Percentiles rank a stretch among this genome's conserved stretches.
These are phyloP conservation scores for Panulirus ornatus DNA, from an alignment of 1,140 invertebrate species.

Conservation along the genomic window DNA sequence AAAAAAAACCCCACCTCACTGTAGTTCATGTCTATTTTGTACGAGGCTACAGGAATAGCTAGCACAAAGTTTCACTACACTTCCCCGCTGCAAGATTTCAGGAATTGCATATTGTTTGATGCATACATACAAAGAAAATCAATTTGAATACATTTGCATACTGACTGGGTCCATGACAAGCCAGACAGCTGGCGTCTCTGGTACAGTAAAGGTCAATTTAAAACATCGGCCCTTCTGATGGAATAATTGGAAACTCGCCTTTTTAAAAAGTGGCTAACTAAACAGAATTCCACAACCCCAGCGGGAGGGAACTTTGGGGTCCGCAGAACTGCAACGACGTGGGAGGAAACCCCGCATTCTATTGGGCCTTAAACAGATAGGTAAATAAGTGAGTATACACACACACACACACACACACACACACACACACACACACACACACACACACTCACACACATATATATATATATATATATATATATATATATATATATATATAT, in stretches of 20 bases:
- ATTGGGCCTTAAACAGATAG: too few relatives aligned
- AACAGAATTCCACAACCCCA: background rate
- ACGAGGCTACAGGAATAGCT: background rate
- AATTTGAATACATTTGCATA: conserved; percentile 39
- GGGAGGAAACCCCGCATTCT: too few relatives aligned
- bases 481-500: too few relatives aligned
- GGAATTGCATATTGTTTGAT: conserved; percentile 45
- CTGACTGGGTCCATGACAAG: background rate
- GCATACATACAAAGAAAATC: conserved; percentile 26
- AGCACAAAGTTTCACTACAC: background rate
- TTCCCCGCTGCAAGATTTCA: conserved; percentile 1
- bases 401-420: too few relatives aligned
- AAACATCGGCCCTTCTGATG: background rate
- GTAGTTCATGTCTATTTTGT: too few relatives aligned
- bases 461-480: too few relatives aligned
- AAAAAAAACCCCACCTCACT: background rate
- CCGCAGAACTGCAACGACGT: background rate
- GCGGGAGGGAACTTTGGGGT: background rate
- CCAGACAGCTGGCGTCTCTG: background rate
- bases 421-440: too few relatives aligned
- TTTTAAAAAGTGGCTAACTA: conserved; percentile 6
- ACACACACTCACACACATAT: too few relatives aligned
- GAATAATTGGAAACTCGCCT: background rate
- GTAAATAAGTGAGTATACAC: too few relatives aligned
- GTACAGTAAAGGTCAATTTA: background rate